Conservation (phyloP, 2,113 vertebrate genomes). For the Corythornis vintsioides region DNA sequence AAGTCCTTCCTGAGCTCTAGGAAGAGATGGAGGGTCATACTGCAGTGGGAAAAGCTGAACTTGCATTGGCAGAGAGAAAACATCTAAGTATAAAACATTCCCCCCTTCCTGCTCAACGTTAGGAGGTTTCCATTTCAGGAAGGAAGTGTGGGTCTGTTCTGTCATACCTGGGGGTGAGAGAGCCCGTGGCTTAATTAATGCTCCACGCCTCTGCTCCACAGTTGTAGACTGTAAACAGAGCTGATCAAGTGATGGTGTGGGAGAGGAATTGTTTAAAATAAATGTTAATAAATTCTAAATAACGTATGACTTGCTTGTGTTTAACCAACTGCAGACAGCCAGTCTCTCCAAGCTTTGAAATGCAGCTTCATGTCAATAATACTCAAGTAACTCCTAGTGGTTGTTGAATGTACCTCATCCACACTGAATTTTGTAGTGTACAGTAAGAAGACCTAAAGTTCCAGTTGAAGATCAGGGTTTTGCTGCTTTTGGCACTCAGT, state of each 20-base stretch:
- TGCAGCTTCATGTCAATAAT: background rate
- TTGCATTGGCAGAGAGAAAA: background rate
- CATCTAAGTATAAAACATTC: background rate
- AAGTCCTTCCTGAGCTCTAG: background rate
- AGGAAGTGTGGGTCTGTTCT: slow-evolving; percentile 42
- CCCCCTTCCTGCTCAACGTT: background rate
- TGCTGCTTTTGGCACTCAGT: background rate
- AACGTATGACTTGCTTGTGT: slow-evolving; percentile 8
- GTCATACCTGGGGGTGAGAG: slow-evolving; percentile 35
- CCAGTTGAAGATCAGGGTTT: background rate
- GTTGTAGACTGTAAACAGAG: slow-evolving; percentile 60
- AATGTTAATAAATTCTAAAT: slow-evolving; percentile 64
- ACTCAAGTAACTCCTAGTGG: background rate
- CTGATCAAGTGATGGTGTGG: slow-evolving; percentile 65
- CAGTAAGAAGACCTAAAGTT: background rate
- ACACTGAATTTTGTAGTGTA: background rate
- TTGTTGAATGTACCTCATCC: background rate
- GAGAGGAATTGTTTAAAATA: slow-evolving; percentile 63
- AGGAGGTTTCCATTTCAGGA: slow-evolving; percentile 60
- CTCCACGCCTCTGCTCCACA: slow-evolving; percentile 40
- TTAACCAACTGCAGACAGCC: background rate
- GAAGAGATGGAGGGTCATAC: background rate
- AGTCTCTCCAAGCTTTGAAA: background rate
- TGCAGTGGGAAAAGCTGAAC: background rate
- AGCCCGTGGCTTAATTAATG: slow-evolving; percentile 30